Evolutionary conservation across 2,797 vertebrate genomes (phyloP), one percentile per base, ranked within the genome.

Genomic region (Kryptolebias ocellatus): DNA sequence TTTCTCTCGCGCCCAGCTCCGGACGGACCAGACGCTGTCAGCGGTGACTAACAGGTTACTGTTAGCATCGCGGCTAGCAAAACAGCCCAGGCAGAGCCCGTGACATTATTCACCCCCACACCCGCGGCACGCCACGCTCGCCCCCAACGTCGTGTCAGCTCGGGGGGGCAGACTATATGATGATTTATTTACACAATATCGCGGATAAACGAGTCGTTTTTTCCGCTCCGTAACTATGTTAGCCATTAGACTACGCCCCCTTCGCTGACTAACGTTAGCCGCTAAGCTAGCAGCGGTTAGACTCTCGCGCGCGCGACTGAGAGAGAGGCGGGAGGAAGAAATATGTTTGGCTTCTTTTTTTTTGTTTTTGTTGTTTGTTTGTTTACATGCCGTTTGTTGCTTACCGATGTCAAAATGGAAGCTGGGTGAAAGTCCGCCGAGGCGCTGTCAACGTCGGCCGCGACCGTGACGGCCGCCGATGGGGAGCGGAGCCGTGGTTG

Each of bases 171-270:
- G 6, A 37, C 2, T 4, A 1, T 7, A 9, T 4, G 0, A 9
- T 1, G 18, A 37, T 34, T 18, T 0, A 0, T 2, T 6, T 4
- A 6, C 31, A 7, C 42, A 15, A 51, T 16, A 14, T n/a, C 42
- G 28, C 20, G 3, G 62, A 53, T n/a, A 9, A 16, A 12, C 70
- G 56, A 39, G 70, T 78, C 60, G 77, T 90, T 87, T 81, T 73
- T 70, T 80, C 82, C 64, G 67, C 59, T 63, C 79, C 52, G 53
- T 67, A 65, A 74, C 78, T 83, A 69, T 82, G 67, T 85, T 63
- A 80, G 73, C 74, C 72, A 62, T 78, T 79, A 83, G 90, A 92
- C 89, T 89, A 91, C 89, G 90, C 90, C 90, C 90, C 91, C 90
- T 85, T 78, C 72, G 42, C 55, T 69, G 53, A 78, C 83, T 85